Evolutionary conservation across 2,797 vertebrate species (phyloP), one percentile per base, ranked within the genome.

Genomic region (Sparidentex hasta): DNA sequence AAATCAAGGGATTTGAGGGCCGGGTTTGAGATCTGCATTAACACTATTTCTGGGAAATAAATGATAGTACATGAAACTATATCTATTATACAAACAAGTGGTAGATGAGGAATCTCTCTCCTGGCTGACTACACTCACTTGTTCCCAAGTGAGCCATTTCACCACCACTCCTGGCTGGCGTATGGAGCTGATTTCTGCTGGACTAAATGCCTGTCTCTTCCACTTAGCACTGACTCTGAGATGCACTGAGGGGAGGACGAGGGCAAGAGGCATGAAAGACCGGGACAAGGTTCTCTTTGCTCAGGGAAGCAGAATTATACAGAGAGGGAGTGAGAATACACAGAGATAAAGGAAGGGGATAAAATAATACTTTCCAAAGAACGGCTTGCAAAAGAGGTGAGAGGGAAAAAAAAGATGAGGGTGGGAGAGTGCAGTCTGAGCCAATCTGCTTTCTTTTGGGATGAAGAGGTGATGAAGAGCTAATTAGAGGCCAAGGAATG

Each of bases 191-290:
- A 85, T 90, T 87, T 86, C 81, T 79, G 72, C 73, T 64, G 46
- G 21, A 90, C 88, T 89, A 90, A 90, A 90, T 83, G 81, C 65
- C 77, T 86, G 85, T 89, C 91, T 89, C 74, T 92, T 75, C 68
- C 85, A 84, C 71, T 88, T 81, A 87, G 25, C 58, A 61, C 73
- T 5, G 56, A 62, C 43, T 79, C 64, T 67, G 70, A 78, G 73
- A 64, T 80, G 59, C 70, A 72, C 54, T n/a, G 59, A 83, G 74
- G 61, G 69, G 74, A 48, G 50, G 58, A 3, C n/a, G n/a, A 76
- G 14, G 9, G 74, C 21, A 33, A 38, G 68, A 55, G 46, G 54
- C 47, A 61, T 29, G 23, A 54, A 63, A 27, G 25, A 59, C 51
- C 67, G 41, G n/a, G 72, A 51, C 7, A 54, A 3, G 14, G 2